Conservation (phyloP, 2,888 invertebrate genomes). For the Geophilus truncorum region DNA sequence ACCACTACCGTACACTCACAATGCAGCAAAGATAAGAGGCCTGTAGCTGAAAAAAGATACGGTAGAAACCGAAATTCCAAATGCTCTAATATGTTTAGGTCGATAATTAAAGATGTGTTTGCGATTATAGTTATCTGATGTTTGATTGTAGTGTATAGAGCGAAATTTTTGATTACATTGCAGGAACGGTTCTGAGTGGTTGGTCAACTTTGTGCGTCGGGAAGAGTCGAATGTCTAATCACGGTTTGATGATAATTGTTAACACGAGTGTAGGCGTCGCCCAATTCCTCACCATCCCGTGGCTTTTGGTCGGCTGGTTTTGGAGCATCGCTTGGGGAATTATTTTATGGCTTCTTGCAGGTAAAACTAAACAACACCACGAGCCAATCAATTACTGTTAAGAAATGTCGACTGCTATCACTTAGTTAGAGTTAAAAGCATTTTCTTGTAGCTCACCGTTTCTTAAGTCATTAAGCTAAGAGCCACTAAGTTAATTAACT, state of each 20-base stretch:
- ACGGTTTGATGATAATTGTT: conserved; percentile 77
- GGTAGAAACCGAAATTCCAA: background rate
- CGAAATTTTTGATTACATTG: conserved; percentile 40
- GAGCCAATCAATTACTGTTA: background rate
- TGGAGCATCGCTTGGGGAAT: conserved; percentile 99
- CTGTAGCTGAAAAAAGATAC: background rate
- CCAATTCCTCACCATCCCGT: conserved; percentile 88
- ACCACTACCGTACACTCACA: background rate
- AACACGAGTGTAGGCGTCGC: conserved; percentile 79
- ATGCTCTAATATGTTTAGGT: background rate
- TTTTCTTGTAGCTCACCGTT: background rate
- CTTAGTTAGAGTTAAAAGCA: background rate
- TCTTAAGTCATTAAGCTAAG: background rate
- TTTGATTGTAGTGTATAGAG: background rate
- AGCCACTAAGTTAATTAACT: background rate
- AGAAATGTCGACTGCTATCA: background rate
- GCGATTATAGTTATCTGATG: background rate
- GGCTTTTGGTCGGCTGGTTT: conserved; percentile 94
- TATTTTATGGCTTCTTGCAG: conserved; percentile 79
- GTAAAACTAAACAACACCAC: conserved; percentile 51
- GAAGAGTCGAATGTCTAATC: conserved; percentile 76
- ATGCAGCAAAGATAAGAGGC: background rate
- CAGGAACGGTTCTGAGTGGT: conserved; percentile 86
- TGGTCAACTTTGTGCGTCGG: conserved; percentile 82
- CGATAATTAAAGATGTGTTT: background rate